These are phyloP conservation scores for Cynaeus angustus DNA, from an alignment of 2,888 invertebrate species.

Conservation along the genomic window DNA sequence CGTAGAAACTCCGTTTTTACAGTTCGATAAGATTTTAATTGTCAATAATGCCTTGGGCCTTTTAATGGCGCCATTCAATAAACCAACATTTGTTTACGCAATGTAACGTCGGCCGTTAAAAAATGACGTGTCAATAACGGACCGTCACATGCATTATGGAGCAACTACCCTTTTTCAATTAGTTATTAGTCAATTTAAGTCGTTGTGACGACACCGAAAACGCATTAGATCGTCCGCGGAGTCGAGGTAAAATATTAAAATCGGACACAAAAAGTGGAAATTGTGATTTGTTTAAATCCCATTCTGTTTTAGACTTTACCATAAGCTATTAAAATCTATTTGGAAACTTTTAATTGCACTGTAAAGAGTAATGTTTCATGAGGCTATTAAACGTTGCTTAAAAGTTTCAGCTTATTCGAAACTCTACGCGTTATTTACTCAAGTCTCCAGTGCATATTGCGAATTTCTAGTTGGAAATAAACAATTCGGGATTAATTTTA, in stretches of 20 bases:
- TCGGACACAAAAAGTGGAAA: conserved; percentile 20
- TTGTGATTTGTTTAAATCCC: conserved; percentile 7
- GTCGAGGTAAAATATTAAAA: conserved; percentile 21
- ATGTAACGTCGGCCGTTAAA: conserved; percentile 6
- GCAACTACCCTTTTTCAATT: conserved; percentile 32
- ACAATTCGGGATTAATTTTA: conserved; percentile 11
- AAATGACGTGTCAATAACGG: conserved; percentile 23
- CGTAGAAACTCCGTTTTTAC: neutral
- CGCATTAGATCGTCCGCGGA: conserved; percentile 36
- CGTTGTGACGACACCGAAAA: conserved; percentile 37
- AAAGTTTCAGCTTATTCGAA: conserved; percentile 21
- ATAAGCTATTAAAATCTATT: conserved; percentile 39
- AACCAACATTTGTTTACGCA: conserved; percentile 13
- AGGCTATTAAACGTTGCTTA: conserved; percentile 37
- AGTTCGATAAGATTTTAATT: conserved; percentile 17
- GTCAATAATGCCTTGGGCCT: conserved; percentile 9
- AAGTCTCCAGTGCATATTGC: conserved; percentile 4
- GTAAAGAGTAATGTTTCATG: conserved; percentile 41
- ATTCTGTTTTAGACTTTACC: conserved; percentile 19
- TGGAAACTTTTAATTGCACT: conserved; percentile 41
- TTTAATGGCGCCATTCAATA: conserved; percentile 22
- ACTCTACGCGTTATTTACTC: conserved; percentile 21
- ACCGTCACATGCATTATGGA: conserved; percentile 30
- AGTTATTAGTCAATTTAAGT: conserved; percentile 41
- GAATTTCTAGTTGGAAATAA: conserved; percentile 15